Conservation (phyloP, 2,113 vertebrate species). For the Xenopus borealis region DNA sequence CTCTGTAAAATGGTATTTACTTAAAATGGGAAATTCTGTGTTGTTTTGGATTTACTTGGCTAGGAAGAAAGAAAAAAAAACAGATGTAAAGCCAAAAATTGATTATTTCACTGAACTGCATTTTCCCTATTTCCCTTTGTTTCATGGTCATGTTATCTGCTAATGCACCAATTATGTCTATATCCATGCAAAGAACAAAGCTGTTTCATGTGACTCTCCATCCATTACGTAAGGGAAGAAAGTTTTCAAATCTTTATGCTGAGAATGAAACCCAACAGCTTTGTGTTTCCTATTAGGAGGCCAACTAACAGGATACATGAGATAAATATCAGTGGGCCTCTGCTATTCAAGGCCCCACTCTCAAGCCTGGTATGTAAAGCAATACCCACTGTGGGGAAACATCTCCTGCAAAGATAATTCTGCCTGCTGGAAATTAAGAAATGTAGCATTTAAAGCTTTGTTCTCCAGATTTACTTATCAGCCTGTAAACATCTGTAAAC, state of each 20-base stretch:
- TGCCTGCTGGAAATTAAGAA: not conserved
- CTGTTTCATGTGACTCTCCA: conserved; percentile 2
- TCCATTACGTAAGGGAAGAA: conserved; percentile 15
- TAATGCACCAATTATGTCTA: conserved; percentile 32
- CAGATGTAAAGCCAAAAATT: not conserved
- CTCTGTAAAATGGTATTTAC: no score
- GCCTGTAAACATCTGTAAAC: no score
- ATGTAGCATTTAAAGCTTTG: no score
- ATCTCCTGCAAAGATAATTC: not conserved
- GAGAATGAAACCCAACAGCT: not conserved
- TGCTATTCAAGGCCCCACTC: not conserved
- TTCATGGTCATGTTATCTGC: conserved; percentile 13
- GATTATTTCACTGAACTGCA: conserved; percentile 4
- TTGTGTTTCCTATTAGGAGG: conserved; percentile 14
- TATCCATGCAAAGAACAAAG: conserved; percentile 26
- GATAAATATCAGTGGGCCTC: not conserved
- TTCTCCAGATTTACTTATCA: no score
- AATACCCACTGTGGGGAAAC: not conserved
- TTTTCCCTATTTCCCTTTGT: not conserved
- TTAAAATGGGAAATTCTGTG: no score
- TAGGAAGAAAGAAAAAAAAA: not conserved
- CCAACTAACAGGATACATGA: not conserved
- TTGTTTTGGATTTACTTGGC: no score
- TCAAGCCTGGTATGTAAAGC: not conserved
- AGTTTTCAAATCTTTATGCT: conserved; percentile 9